Conservation (phyloP, 2,888 invertebrate species). For the Hyposoter dolosus region DNA sequence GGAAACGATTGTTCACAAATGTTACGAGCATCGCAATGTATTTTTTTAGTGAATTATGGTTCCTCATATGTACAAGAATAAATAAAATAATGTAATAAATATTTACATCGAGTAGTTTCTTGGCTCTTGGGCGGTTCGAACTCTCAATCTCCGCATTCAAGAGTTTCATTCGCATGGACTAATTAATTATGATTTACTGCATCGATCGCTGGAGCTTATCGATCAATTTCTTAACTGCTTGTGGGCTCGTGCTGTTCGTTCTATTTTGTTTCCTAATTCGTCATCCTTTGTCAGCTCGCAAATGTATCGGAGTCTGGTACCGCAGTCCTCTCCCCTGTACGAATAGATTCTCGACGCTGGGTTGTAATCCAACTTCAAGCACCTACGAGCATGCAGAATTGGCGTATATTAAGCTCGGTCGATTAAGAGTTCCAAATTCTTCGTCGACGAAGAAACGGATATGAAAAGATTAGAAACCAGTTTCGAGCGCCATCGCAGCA, state of each 20-base stretch:
- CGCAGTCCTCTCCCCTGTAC: conserved; percentile 92
- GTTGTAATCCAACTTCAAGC: conserved; percentile 89
- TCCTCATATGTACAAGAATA: conserved; percentile 53
- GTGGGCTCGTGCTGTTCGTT: conserved; percentile 76
- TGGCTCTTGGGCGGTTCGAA: not conserved
- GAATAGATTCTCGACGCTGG: conserved; percentile 87
- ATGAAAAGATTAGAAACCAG: too few relatives aligned
- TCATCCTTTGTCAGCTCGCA: conserved; percentile 87
- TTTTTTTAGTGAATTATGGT: conserved; percentile 15
- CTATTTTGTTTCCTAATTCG: conserved; percentile 80
- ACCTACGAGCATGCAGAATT: conserved; percentile 84
- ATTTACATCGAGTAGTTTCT: conserved; percentile 40
- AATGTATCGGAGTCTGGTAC: conserved; percentile 88
- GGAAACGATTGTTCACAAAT: not conserved
- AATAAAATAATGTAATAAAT: conserved; percentile 52
- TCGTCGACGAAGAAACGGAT: too few relatives aligned
- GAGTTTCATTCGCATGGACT: too few relatives aligned
- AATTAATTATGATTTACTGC: not conserved
- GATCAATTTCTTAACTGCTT: conserved; percentile 16
- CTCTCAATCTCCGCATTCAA: not conserved
- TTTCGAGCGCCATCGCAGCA: too few relatives aligned
- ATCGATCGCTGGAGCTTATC: not conserved
- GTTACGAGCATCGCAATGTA: not conserved
- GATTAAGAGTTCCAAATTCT: not conserved
- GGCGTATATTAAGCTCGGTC: not conserved